phyloP scores from a whole-genome alignment of 2,888 invertebrate genomes.

The Mythimna pallens region DNA sequence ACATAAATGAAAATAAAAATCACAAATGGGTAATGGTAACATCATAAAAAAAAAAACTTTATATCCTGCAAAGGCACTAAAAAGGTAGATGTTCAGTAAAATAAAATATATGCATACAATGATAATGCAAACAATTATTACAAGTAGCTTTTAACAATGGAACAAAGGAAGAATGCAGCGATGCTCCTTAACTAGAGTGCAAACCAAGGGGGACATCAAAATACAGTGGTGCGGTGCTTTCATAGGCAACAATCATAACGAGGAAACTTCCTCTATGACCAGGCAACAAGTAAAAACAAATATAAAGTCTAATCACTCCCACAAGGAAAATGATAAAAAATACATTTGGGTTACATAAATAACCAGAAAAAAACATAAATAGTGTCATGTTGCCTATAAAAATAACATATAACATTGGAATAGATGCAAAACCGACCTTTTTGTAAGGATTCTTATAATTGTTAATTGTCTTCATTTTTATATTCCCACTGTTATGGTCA shows the following conservation, averaged over 20 bases:
- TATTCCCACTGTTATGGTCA: conserved; percentile 83
- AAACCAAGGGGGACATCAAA: conserved; percentile 75
- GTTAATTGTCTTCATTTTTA: conserved; percentile 88
- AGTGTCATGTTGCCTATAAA: conserved; percentile 79
- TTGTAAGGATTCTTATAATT: conserved; percentile 86
- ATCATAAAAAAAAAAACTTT: conserved; percentile 26
- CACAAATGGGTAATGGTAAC: conserved; percentile 3
- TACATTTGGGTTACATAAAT: conserved; percentile 41
- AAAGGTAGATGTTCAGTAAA: conserved; percentile 39
- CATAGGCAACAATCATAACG: conserved; percentile 80
- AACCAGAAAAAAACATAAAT: conserved; percentile 50
- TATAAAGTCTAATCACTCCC: conserved; percentile 37
- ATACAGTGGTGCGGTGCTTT: conserved; percentile 74
- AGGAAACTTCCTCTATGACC: conserved; percentile 56
- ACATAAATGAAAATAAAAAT: conserved; percentile 8
- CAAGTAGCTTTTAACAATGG: conserved; percentile 77
- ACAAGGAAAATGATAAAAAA: conserved; percentile 40
- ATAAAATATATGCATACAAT: conserved; percentile 65
- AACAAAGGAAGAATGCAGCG: conserved; percentile 79
- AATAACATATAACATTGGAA: conserved; percentile 59
- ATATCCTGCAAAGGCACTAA: conserved; percentile 22
- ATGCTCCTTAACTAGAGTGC: conserved; percentile 75
- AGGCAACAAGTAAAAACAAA: conserved; percentile 32
- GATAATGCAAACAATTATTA: conserved; percentile 69
- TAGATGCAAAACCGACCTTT: conserved; percentile 84